Evolutionary conservation across 2,113 vertebrate species (phyloP).

Genomic region (Mobula hypostoma): DNA sequence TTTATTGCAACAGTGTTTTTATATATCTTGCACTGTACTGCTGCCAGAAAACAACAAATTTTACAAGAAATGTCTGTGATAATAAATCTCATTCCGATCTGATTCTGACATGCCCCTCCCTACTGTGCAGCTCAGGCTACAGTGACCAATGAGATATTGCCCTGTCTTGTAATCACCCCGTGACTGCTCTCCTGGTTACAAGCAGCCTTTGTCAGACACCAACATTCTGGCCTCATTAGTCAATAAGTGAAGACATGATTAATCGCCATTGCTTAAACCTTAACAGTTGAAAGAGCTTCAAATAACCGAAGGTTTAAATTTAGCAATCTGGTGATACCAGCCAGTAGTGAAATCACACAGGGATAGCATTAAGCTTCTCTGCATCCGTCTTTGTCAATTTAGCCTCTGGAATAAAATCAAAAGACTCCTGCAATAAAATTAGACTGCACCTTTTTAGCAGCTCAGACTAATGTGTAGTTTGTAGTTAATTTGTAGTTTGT

Average conservation of each 20-base stretch:
- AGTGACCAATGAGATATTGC: background rate
- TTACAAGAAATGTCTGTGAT: too few relatives aligned
- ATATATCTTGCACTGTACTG: too few relatives aligned
- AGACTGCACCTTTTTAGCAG: background rate
- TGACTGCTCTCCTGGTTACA: background rate
- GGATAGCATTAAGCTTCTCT: background rate
- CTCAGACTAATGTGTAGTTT: background rate
- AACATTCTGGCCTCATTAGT: background rate
- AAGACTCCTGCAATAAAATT: background rate
- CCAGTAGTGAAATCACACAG: background rate
- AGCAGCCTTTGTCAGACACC: background rate
- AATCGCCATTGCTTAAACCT: slow-evolving; percentile 14
- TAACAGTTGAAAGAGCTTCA: background rate
- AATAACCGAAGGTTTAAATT: slow-evolving; percentile 1
- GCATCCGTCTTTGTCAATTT: background rate
- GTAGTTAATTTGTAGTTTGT: too few relatives aligned
- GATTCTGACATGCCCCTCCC: background rate
- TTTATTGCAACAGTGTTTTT: too few relatives aligned
- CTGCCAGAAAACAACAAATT: too few relatives aligned
- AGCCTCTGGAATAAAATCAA: background rate
- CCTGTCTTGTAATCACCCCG: background rate
- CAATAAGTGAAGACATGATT: background rate
- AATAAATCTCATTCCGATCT: too few relatives aligned
- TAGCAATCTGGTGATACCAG: background rate
- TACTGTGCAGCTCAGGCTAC: background rate